Percentiles rank a stretch among this genome's conserved stretches.
Conservation (phyloP, 1,140 invertebrate species). For the Meloidogyne floridensis region DNA sequence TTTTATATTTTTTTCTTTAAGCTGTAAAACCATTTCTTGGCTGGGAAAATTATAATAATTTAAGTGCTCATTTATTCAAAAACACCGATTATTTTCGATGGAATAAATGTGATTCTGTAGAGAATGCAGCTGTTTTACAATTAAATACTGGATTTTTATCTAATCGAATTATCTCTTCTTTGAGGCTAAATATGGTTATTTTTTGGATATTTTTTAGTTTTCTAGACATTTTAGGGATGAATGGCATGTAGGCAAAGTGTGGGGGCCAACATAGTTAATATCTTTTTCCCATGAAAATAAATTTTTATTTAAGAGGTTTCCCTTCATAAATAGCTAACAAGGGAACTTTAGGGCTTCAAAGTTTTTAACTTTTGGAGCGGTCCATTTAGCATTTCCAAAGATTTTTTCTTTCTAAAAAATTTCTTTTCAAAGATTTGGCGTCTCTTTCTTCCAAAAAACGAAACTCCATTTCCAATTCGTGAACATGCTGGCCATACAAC, state of each 20-base stretch:
- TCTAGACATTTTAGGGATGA: too few species aligned
- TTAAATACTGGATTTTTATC: constrained; percentile 40
- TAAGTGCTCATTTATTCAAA: constrained; percentile 38
- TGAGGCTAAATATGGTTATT: constrained; percentile 55
- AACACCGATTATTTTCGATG: constrained; percentile 50
- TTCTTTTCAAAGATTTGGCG: constrained; percentile 55
- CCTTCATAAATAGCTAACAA: too few species aligned
- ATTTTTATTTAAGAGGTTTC: too few species aligned
- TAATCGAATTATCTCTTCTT: constrained; percentile 44
- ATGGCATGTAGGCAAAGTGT: too few species aligned
- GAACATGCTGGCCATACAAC: constrained; percentile 64
- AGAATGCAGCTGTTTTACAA: constrained; percentile 54
- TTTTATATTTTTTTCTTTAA: not conserved
- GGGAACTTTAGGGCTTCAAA: too few species aligned
- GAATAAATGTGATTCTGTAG: constrained; percentile 57
- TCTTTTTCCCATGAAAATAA: too few species aligned
- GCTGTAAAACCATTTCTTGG: constrained; percentile 58
- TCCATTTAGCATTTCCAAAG: too few species aligned
- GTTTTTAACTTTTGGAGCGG: too few species aligned
- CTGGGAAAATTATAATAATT: constrained; percentile 59
- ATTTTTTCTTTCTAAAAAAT: too few species aligned
- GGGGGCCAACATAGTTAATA: too few species aligned
- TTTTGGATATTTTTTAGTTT: not conserved
- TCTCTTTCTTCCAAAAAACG: constrained; percentile 41
- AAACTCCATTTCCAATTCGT: constrained; percentile 57